These are phyloP conservation scores for Synanceia verrucosa DNA, from an alignment of 2,797 vertebrate genomes.

Conservation along the genomic window DNA sequence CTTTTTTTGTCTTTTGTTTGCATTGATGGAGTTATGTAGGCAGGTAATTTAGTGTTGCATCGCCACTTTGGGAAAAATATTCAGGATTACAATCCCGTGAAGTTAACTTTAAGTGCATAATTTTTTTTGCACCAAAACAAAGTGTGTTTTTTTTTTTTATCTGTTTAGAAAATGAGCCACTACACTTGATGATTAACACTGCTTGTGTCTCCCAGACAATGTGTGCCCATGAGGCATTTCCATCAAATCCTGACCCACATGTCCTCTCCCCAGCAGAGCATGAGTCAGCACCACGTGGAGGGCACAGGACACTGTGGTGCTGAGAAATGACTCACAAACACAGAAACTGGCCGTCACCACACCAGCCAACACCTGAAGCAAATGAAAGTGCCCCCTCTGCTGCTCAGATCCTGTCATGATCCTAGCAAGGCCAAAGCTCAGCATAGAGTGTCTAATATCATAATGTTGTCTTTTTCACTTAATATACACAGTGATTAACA, in stretches of 20 bases:
- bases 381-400: slow-evolving; percentile 52
- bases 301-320: slow-evolving; percentile 58
- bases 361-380: not conserved
- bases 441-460: not conserved
- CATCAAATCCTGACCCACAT: slow-evolving; percentile 40
- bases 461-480: not conserved
- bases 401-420: not conserved
- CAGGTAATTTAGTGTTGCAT: not conserved
- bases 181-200: slow-evolving; percentile 8
- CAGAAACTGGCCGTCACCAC: slow-evolving; percentile 33
- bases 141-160: not conserved
- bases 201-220: slow-evolving; percentile 19
- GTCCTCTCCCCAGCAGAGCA: slow-evolving; percentile 40
- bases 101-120: too few relatives aligned
- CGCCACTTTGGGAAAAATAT: too few relatives aligned
- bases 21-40: not conserved
- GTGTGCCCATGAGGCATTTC: slow-evolving; percentile 36
- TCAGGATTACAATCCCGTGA: too few relatives aligned
- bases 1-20: not conserved
- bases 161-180: not conserved
- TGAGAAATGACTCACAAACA: slow-evolving; percentile 63
- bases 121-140: too few relatives aligned
- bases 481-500: not conserved
- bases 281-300: slow-evolving; percentile 76
- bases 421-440: not conserved